phyloP scores from a whole-genome alignment of 2,888 invertebrate genomes.

The Drosophila conformis region DNA sequence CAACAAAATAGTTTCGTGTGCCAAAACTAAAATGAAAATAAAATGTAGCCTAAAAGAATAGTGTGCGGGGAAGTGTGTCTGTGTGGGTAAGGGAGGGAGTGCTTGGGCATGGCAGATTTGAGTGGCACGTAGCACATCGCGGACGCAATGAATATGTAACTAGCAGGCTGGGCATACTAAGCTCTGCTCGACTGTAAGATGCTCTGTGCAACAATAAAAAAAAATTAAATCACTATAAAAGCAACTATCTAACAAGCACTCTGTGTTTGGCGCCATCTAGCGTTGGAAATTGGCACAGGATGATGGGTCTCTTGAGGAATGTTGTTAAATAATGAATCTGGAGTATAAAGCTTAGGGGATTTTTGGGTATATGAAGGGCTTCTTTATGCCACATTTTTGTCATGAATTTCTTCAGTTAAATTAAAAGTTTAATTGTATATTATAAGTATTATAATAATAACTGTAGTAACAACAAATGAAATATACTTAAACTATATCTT shows the following conservation, averaged over 20 bases:
- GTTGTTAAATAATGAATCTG: background rate
- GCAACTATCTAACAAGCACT: slow-evolving; percentile 42
- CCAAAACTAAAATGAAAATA: slow-evolving; percentile 77
- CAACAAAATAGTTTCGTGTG: slow-evolving; percentile 67
- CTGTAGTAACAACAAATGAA: too few species aligned
- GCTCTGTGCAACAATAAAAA: slow-evolving; percentile 31
- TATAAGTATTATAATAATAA: too few species aligned
- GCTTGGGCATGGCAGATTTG: background rate
- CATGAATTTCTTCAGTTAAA: background rate
- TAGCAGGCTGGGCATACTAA: slow-evolving; percentile 9
- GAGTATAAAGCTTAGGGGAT: background rate
- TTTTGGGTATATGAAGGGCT: background rate
- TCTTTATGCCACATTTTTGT: background rate
- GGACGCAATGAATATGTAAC: slow-evolving; percentile 74
- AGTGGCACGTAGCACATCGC: slow-evolving; percentile 21
- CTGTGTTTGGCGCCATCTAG: slow-evolving; percentile 38
- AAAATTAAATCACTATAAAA: background rate
- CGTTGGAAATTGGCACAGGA: slow-evolving; percentile 24
- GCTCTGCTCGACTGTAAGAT: slow-evolving; percentile 47
- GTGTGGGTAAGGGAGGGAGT: background rate
- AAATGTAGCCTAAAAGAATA: slow-evolving; percentile 66
- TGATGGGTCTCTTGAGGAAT: background rate
- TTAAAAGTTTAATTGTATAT: background rate
- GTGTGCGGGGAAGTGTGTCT: background rate
- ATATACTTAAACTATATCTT: too few species aligned